Conservation (phyloP, 2,888 invertebrate genomes). For the Resseliella maxima region DNA sequence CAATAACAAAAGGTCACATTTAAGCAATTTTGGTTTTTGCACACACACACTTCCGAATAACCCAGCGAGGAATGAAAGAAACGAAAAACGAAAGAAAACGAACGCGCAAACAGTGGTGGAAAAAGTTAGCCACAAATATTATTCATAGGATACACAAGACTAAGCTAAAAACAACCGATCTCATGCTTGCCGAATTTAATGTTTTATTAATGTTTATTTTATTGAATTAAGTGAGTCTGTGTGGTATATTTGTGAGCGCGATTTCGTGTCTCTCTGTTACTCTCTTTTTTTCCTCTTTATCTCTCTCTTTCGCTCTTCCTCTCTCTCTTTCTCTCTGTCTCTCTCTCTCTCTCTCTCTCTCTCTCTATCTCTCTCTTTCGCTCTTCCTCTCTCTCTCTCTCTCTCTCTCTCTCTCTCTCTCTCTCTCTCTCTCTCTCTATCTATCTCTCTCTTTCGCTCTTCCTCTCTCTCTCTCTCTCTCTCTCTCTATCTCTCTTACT, state of each 20-base stretch:
- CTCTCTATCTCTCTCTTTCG: too few relatives aligned
- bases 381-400: too few relatives aligned
- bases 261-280: slow-evolving; percentile 20
- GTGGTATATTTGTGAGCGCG: slow-evolving; percentile 19
- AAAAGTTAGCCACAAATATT: slow-evolving; percentile 36
- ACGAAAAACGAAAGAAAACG: background rate
- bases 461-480: too few relatives aligned
- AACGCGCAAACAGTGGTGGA: background rate
- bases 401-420: too few relatives aligned
- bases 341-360: too few relatives aligned
- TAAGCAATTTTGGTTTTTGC: background rate
- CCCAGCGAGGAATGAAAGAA: background rate
- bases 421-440: too few relatives aligned
- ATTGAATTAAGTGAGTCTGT: slow-evolving; percentile 49
- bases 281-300: too few relatives aligned
- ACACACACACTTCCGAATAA: background rate
- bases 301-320: too few relatives aligned
- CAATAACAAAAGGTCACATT: background rate
- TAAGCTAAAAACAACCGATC: background rate
- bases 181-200: slow-evolving; percentile 10
- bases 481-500: too few relatives aligned
- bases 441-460: too few relatives aligned
- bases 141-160: background rate
- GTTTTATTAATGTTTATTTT: slow-evolving; percentile 43
- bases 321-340: too few relatives aligned